Evolutionary conservation across 2,888 invertebrate species (phyloP).

Genomic region (Cylloceria caligata): DNA sequence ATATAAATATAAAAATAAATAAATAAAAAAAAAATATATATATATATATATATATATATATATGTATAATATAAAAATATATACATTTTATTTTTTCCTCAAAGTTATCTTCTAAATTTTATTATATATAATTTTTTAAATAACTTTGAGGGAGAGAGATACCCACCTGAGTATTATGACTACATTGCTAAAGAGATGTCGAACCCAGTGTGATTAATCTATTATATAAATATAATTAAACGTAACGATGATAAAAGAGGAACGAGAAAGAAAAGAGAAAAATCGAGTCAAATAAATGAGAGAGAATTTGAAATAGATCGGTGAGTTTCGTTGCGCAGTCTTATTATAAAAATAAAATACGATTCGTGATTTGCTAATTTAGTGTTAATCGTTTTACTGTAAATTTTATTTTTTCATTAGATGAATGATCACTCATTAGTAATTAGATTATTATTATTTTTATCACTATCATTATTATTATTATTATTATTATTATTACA

Average conservation of each 20-base stretch:
- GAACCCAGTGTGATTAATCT: constrained; percentile 73
- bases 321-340: constrained; percentile 20
- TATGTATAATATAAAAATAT: too few relatives aligned
- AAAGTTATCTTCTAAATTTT: constrained; percentile 41
- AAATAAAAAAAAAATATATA: too few relatives aligned
- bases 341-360: constrained; percentile 10
- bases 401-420: constrained; percentile 55
- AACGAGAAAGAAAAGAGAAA: constrained; percentile 30
- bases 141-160: constrained; percentile 63
- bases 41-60: constrained; percentile 43
- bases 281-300: constrained; percentile 33
- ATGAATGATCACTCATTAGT: constrained; percentile 25
- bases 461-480: constrained; percentile 51
- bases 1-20: too few relatives aligned
- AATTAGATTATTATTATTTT: constrained; percentile 41
- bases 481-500: too few relatives aligned
- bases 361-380: constrained; percentile 52
- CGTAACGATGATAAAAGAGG: constrained; percentile 52
- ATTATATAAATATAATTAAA: constrained; percentile 66
- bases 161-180: constrained; percentile 68
- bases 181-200: constrained; percentile 71
- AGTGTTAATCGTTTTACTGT: constrained; percentile 37
- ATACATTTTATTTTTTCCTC: background rate
- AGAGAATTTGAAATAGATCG: constrained; percentile 25
- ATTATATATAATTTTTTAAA: constrained; percentile 6